phyloP scores from a whole-genome alignment of 2,797 vertebrate species.

The Hippopotamyrus pictus region DNA sequence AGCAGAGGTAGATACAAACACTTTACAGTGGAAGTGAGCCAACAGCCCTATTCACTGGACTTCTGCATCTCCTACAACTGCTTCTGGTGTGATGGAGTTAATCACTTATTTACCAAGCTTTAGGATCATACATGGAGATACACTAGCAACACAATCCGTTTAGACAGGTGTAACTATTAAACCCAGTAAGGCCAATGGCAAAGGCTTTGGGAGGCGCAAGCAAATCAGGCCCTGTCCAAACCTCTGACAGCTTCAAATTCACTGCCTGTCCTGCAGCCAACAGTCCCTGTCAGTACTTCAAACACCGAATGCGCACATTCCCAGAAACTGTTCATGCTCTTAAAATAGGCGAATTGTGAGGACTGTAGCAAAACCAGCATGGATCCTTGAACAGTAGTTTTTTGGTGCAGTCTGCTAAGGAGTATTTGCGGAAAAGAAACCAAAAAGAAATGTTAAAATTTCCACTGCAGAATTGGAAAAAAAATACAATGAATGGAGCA shows the following conservation, averaged over 20 bases:
- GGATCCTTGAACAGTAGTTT: background rate
- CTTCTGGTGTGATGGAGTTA: slow-evolving; percentile 2
- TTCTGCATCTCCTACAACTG: background rate
- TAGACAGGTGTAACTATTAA: slow-evolving; percentile 12
- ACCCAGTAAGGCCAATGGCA: slow-evolving; percentile 13
- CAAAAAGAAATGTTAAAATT: background rate
- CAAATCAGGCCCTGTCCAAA: background rate
- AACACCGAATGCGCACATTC: background rate
- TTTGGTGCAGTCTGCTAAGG: background rate
- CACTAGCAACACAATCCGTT: slow-evolving; percentile 9
- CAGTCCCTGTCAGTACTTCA: background rate
- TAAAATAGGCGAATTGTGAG: background rate
- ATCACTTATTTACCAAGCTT: slow-evolving; percentile 18
- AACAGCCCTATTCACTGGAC: background rate
- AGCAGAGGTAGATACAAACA: background rate
- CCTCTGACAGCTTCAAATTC: slow-evolving; percentile 8
- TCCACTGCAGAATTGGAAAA: background rate
- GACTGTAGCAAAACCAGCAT: background rate
- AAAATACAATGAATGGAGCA: background rate
- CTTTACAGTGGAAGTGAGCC: background rate
- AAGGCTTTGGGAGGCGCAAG: background rate
- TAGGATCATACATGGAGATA: slow-evolving; percentile 3
- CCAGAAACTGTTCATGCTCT: background rate
- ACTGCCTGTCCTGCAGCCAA: slow-evolving; percentile 15
- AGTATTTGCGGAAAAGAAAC: background rate